Base-by-base conservation (phyloP, 30 jellyfish, hydroid and myxozoan species). In the Cassiopea xamachana region DNA sequence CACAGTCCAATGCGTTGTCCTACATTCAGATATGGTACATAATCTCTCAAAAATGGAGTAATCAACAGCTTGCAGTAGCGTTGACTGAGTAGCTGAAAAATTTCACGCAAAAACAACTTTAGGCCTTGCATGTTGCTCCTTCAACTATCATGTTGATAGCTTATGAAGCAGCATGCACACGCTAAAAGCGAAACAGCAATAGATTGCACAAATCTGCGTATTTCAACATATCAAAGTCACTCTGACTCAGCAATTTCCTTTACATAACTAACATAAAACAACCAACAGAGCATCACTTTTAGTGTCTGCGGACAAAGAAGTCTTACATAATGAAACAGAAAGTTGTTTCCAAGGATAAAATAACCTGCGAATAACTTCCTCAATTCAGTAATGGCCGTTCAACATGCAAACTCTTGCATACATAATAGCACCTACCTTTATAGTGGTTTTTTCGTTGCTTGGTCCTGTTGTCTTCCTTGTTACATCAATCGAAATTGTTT, bases 401-500 rank as follows among this genome's bases (percentile, higher is more conserved):
- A 55, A 55, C 12, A 55, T 3, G 64, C 10, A 55, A 55, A 10
- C 64, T 0, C 64, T 10, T 10, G 64, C 7, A 10, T 10, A 3
- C 64, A 55, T 10, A 55, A 55, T 39, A 39, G 27, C 10, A 72
- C 69, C 16, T 78, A 88, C 95, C 95, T 69, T 79, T 78, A 88
- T 18, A 39, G 75, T 78, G 9, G 70, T 79, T 74, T 88, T 69
- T 59, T 17, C 84, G 39, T 74, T 67, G n/a, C 68, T 49, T 46
- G 72, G 77, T 6, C 75, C 75, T 4, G 61, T 45, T 39, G 14
- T 14, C 60, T 79, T 79, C 14, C 87, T 64, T 44, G 69, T 79
- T 46, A 88, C 95, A 67, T 88, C 95, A 58, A 88, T 72, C 59
- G 82, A 55, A 8, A 88, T 77, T 7, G 95, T 88, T 58, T 88